Evolutionary conservation across 2,888 invertebrate species (phyloP).

Genomic region (Catotricha subobsoleta): DNA sequence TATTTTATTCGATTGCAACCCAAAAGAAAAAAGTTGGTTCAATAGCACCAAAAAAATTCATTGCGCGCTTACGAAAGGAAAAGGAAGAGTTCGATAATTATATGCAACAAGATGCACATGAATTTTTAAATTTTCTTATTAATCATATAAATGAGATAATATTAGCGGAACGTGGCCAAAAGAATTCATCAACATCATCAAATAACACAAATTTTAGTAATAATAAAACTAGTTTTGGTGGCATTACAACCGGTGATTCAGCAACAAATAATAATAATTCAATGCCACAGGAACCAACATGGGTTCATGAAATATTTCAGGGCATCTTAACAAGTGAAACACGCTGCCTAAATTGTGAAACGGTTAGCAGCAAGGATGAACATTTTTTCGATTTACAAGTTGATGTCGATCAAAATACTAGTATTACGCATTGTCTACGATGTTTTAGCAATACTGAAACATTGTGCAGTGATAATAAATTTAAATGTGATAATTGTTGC

Average conservation of each 20-base stretch:
- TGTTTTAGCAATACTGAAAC: conserved; percentile 99
- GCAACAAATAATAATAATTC: conserved; percentile 27
- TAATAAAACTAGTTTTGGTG: neutral
- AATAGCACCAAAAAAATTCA: conserved; percentile 99
- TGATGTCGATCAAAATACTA: conserved; percentile 98
- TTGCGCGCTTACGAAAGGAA: conserved; percentile 92
- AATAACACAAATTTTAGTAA: conserved; percentile 3
- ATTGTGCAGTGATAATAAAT: conserved; percentile 96
- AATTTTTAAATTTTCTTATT: conserved; percentile 96
- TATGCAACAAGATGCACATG: conserved; percentile 99
- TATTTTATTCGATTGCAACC: conserved; percentile 98
- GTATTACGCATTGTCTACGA: conserved; percentile 92
- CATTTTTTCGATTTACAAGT: conserved; percentile 98
- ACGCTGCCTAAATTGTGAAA: conserved; percentile 97
- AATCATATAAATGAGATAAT: conserved; percentile 98
- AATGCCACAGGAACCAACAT: conserved; percentile 66
- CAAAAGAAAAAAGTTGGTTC: conserved; percentile 99
- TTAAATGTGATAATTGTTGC: conserved; percentile 98
- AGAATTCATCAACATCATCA: conserved; percentile 11
- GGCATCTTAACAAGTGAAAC: conserved; percentile 99
- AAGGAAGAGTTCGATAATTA: conserved; percentile 99
- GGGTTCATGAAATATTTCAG: conserved; percentile 99
- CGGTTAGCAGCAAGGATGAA: conserved; percentile 98
- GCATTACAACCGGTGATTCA: conserved; percentile 17
- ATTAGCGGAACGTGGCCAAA: conserved; percentile 44